Evolutionary conservation across 2,797 vertebrate genomes (phyloP).

Genomic region (Gymnocypris eckloni): DNA sequence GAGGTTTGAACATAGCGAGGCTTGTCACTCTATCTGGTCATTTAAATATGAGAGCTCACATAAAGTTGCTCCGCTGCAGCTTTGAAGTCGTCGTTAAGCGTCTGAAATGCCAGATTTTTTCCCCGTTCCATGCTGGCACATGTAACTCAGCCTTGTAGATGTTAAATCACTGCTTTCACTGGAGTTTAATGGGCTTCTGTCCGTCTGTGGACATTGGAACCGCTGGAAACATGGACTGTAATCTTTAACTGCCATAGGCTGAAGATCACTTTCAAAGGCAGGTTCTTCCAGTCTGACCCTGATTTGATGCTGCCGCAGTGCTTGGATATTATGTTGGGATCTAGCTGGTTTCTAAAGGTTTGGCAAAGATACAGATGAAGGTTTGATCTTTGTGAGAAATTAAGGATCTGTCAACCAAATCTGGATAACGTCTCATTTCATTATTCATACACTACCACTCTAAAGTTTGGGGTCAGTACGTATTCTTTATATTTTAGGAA

Average conservation of each 20-base stretch:
- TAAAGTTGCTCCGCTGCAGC: constrained; percentile 11
- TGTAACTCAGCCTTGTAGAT: constrained; percentile 15
- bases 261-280: constrained; percentile 54
- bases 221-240: constrained; percentile 47
- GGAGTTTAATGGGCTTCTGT: constrained; percentile 42
- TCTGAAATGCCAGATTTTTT: constrained; percentile 26
- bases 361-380: not conserved
- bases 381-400: constrained; percentile 17
- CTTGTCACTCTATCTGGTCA: constrained; percentile 47
- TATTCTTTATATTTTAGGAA: not conserved
- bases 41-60: constrained; percentile 12
- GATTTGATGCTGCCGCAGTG: constrained; percentile 44
- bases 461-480: not conserved
- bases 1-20: constrained; percentile 18
- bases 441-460: not conserved
- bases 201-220: constrained; percentile 43
- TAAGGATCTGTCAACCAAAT: not conserved
- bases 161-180: constrained; percentile 48
- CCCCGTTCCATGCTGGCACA: not conserved
- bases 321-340: constrained; percentile 18
- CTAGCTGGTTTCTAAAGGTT: constrained; percentile 37
- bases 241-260: constrained; percentile 54
- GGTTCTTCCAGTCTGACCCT: constrained; percentile 8
- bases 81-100: constrained; percentile 52
- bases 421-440: not conserved